Conservation (phyloP, 2,888 invertebrate species). For the Drosophila trichaetosa region DNA sequence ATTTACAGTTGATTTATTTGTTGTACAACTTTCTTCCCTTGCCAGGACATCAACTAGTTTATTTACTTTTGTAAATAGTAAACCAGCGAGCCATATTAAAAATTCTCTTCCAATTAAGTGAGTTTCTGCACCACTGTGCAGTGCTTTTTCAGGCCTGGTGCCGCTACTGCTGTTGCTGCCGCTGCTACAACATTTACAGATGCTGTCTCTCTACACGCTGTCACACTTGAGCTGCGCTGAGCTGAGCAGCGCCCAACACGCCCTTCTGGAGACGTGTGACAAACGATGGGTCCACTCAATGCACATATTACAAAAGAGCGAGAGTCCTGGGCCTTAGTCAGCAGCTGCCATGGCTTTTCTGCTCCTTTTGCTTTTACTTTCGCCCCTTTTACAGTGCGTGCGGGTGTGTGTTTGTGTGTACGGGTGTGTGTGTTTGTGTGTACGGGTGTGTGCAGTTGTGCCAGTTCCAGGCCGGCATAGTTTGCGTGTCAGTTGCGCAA, state of each 20-base stretch:
- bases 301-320: conserved; percentile 56
- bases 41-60: conserved; percentile 8
- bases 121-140: conserved; percentile 32
- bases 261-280: conserved; percentile 67
- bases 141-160: conserved; percentile 6
- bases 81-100: neutral
- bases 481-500: conserved; percentile 73
- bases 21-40: neutral
- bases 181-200: neutral
- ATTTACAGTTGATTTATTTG: neutral
- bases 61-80: conserved; percentile 5
- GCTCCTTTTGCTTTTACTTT: conserved; percentile 13
- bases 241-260: conserved; percentile 4
- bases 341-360: conserved; percentile 13
- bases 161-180: neutral
- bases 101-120: conserved; percentile 10
- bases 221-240: conserved; percentile 14
- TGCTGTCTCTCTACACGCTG: conserved; percentile 3
- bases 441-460: conserved; percentile 45
- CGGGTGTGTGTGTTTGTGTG: conserved; percentile 32
- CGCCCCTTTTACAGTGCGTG: conserved; percentile 3
- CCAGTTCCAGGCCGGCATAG: conserved; percentile 65
- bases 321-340: conserved; percentile 41
- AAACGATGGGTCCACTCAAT: conserved; percentile 72
- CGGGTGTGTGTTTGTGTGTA: conserved; percentile 40